These are phyloP conservation scores for Kryptolebias ocellatus DNA, from an alignment of 2,797 vertebrate genomes.

Conservation along the genomic window DNA sequence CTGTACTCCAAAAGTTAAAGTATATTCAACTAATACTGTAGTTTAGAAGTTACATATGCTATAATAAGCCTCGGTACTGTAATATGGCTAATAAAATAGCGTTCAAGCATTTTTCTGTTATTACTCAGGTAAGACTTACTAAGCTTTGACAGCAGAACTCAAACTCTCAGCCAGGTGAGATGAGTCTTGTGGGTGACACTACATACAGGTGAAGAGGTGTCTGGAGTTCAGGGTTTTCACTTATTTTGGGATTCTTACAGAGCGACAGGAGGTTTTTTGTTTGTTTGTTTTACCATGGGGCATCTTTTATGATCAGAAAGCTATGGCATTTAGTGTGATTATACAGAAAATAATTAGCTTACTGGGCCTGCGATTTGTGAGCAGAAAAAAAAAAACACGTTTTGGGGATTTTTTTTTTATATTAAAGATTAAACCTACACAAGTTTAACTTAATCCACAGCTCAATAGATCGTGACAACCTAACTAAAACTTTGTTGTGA, in stretches of 20 bases:
- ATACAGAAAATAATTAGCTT: not conserved
- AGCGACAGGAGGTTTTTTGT: not conserved
- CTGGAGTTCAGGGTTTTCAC: slow-evolving; percentile 19
- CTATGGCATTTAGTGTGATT: slow-evolving; percentile 3
- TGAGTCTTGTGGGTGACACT: slow-evolving; percentile 32
- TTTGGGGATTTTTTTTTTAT: no score
- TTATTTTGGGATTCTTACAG: slow-evolving; percentile 30
- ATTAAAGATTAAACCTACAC: not conserved
- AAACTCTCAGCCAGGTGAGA: slow-evolving; percentile 51
- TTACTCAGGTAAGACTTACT: slow-evolving; percentile 52
- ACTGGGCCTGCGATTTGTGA: not conserved
- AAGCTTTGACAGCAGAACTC: slow-evolving; percentile 54
- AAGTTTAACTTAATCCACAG: not conserved
- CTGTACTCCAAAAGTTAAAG: no score
- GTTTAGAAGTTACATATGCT: not conserved
- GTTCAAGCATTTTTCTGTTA: slow-evolving; percentile 34
- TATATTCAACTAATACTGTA: no score
- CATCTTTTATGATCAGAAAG: not conserved
- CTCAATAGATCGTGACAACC: not conserved
- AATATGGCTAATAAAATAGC: slow-evolving; percentile 38
- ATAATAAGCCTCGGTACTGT: slow-evolving; percentile 34
- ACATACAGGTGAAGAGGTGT: slow-evolving; percentile 27
- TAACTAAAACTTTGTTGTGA: not conserved
- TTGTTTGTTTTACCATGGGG: not conserved
- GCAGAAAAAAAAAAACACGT: not conserved